phyloP scores from a whole-genome alignment of 2,888 invertebrate species.

The Pseudolycoriella hygida region DNA sequence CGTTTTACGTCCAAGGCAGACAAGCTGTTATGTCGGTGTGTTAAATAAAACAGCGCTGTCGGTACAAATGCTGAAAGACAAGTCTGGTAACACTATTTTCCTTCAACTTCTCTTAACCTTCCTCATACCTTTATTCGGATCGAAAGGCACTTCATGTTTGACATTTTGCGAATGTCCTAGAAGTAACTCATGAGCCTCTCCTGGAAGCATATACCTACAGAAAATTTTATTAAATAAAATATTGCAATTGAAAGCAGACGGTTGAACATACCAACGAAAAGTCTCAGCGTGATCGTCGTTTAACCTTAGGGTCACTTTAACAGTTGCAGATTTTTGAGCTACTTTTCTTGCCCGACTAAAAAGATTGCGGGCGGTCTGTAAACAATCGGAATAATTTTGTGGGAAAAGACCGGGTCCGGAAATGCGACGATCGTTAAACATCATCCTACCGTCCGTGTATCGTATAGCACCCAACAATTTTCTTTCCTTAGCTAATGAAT shows the following conservation, averaged over 20 bases:
- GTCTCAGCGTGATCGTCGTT: constrained; percentile 30
- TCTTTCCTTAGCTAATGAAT: constrained; percentile 59
- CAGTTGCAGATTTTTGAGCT: constrained; percentile 56
- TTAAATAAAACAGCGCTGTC: constrained; percentile 31
- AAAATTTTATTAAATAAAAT: too few species aligned
- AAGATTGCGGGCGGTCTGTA: constrained; percentile 60
- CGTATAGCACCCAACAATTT: constrained; percentile 66
- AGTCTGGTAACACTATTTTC: background rate
- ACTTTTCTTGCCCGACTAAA: constrained; percentile 61
- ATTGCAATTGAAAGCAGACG: too few species aligned
- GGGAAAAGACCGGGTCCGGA: constrained; percentile 57
- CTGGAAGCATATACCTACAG: constrained; percentile 49
- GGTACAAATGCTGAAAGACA: constrained; percentile 18
- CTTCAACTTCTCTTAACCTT: background rate
- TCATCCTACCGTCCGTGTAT: constrained; percentile 59
- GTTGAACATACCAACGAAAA: constrained; percentile 78
- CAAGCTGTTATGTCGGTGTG: constrained; percentile 48
- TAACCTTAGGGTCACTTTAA: constrained; percentile 15
- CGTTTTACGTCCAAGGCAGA: constrained; percentile 44
- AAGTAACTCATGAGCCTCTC: constrained; percentile 64
- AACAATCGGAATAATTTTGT: constrained; percentile 54
- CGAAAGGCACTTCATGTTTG: constrained; percentile 58
- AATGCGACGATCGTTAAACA: constrained; percentile 48
- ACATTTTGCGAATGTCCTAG: constrained; percentile 57
- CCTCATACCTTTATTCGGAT: constrained; percentile 38